A percentile compares a stretch with the other conserved stretches of the same genome.
Conservation (phyloP, 2,888 invertebrate genomes). For the Chymomyza procnemis region DNA sequence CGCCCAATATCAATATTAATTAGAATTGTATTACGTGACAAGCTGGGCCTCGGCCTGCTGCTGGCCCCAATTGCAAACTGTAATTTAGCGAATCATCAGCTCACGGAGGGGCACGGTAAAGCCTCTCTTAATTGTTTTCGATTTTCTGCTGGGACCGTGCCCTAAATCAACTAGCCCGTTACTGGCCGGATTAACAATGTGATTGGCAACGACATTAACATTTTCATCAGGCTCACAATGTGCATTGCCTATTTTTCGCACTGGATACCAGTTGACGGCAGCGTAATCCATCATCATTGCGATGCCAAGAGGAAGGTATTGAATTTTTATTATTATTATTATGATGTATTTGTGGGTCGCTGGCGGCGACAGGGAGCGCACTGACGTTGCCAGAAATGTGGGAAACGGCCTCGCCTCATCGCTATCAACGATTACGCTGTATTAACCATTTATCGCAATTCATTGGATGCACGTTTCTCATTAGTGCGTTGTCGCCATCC, state of each 20-base stretch:
- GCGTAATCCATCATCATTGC: slow-evolving; percentile 68
- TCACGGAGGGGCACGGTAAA: slow-evolving; percentile 24
- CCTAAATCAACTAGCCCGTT: slow-evolving; percentile 58
- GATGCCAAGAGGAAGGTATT: slow-evolving; percentile 47
- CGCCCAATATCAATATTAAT: slow-evolving; percentile 65
- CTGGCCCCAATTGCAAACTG: slow-evolving; percentile 2
- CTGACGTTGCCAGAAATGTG: background rate
- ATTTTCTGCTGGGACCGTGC: slow-evolving; percentile 41
- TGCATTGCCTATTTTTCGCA: slow-evolving; percentile 1
- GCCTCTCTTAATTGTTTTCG: slow-evolving; percentile 68
- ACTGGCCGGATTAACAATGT: slow-evolving; percentile 63
- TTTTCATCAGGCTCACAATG: slow-evolving; percentile 64
- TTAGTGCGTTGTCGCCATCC: slow-evolving; percentile 41
- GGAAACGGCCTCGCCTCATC: background rate
- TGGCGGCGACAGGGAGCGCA: background rate
- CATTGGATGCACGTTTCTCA: slow-evolving; percentile 62
- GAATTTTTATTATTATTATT: slow-evolving; percentile 73
- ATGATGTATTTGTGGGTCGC: slow-evolving; percentile 51
- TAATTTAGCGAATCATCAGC: slow-evolving; percentile 54
- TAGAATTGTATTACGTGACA: slow-evolving; percentile 72
- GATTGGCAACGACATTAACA: slow-evolving; percentile 73
- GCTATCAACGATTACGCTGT: slow-evolving; percentile 48
- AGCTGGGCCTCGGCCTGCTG: slow-evolving; percentile 25
- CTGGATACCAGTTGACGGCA: background rate
- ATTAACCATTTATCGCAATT: slow-evolving; percentile 64